Percentiles rank a stretch among this genome's conserved stretches.
Conservation (phyloP, 2,797 vertebrate species). For the Esox masquinongy region DNA sequence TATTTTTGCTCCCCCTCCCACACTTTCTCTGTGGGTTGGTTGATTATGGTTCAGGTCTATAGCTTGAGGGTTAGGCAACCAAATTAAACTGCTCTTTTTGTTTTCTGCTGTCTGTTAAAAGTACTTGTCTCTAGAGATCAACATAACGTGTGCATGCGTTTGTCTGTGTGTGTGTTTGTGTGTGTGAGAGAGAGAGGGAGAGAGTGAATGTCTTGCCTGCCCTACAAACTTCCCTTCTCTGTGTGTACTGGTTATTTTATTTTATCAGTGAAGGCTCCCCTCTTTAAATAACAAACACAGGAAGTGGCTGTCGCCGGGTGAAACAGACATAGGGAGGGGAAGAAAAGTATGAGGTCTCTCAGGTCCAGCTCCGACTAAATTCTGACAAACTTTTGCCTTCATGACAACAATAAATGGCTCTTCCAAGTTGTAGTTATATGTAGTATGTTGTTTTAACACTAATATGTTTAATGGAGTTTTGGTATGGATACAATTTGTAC, state of each 20-base stretch:
- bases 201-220: constrained; percentile 12
- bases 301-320: constrained; percentile 63
- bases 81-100: constrained; percentile 65
- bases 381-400: constrained; percentile 28
- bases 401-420: constrained; percentile 51
- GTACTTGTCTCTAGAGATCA: constrained; percentile 56
- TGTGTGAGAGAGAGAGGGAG: not conserved
- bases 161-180: not conserved
- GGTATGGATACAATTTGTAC: constrained; percentile 13
- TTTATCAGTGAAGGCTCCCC: constrained; percentile 48
- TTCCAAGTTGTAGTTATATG: constrained; percentile 40
- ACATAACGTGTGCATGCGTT: not conserved
- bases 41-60: constrained; percentile 73
- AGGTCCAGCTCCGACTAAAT: constrained; percentile 18
- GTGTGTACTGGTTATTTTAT: constrained; percentile 33
- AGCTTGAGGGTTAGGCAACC: constrained; percentile 69
- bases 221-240: not conserved
- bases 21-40: constrained; percentile 56
- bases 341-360: constrained; percentile 31
- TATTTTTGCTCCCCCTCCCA: not conserved
- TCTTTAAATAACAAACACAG: constrained; percentile 76
- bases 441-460: constrained; percentile 29
- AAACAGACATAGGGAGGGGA: constrained; percentile 47
- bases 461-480: not conserved
- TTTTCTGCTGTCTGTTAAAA: constrained; percentile 52